Base-by-base conservation (phyloP, 2,888 invertebrate species). In the Rapana venosa region DNA sequence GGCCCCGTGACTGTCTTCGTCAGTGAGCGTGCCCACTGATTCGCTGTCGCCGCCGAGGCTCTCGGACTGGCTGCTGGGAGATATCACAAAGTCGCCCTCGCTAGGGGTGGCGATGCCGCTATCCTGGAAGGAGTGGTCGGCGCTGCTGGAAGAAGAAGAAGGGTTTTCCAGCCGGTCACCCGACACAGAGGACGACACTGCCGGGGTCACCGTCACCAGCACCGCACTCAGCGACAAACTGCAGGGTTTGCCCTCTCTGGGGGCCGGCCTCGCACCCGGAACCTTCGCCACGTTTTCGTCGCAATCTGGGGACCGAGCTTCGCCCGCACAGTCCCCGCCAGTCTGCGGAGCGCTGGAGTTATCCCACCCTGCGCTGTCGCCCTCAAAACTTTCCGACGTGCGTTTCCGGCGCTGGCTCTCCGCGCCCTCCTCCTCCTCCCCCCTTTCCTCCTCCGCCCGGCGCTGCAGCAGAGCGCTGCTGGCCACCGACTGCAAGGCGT, bases 401-500 rank as follows among this genome's bases (percentile, higher is more conserved):
- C 0, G 32, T 36, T 81, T 20, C 8, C 4, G 8, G 8, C 47
- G 8, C 47, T 2, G 4, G 47, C 47, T 47, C 47, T 74, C 74
- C 22, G 2, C 74, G 22, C 30, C 20, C 1, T n/a, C 17, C 74
- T 2, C 74, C 30, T 20, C 36, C n/a, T 32, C 90, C 26, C 30
- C 87, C 0, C 56, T 61, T n/a, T 20, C 77, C 61, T 85, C 89
- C 30, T 88, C 89, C 8, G 61, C 77, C 22, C 92, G 56, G 0
- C 92, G 89, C 47, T 91, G 89, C 66, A 90, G 90, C 17, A 91
- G 22, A n/a, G 90, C 79, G 84, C 91, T 91, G 70, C 84, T 90
- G 35, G 87, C 74, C 30, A 91, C 83, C 22, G 79, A 83, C 87
- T 92, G 91, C 26, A 95, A 84, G 11, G 94, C 94, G 88, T 95